Percentiles rank a stretch among this genome's conserved stretches.
Evolutionary conservation across 2,888 invertebrate species (phyloP).

Genomic region (Thymelicus sylvestris): DNA sequence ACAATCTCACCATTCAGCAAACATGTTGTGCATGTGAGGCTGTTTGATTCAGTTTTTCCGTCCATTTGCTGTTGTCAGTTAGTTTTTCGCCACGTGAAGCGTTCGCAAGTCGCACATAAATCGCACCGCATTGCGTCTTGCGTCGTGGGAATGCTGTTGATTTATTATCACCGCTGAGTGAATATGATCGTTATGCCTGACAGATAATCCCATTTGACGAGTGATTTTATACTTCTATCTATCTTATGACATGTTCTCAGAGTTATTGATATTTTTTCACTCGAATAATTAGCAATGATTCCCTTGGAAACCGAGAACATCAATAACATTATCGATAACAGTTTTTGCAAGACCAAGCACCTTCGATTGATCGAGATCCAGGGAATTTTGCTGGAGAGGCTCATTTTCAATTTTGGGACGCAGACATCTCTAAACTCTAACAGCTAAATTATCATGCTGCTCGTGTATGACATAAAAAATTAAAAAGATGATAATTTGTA

Average conservation of each 20-base stretch:
- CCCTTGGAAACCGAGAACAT: background rate
- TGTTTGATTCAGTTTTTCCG: background rate
- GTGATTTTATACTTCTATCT: background rate
- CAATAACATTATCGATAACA: background rate
- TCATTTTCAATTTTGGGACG: no score
- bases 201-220: conserved; percentile 10
- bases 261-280: background rate
- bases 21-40: background rate
- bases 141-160: conserved; percentile 32
- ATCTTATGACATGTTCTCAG: background rate
- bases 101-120: conserved; percentile 21
- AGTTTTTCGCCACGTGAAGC: conserved; percentile 2
- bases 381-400: no score
- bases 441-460: no score
- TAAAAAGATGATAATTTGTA: no score
- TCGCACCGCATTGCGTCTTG: background rate
- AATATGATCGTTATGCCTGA: conserved; percentile 21
- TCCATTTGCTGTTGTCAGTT: background rate
- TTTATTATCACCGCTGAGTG: conserved; percentile 20
- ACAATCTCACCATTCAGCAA: background rate
- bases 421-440: no score
- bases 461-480: no score
- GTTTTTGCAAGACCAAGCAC: background rate
- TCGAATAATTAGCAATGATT: background rate
- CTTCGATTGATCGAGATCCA: no score